Evolutionary conservation across 2,797 vertebrate genomes (phyloP).

Genomic region (Catharus ustulatus): DNA sequence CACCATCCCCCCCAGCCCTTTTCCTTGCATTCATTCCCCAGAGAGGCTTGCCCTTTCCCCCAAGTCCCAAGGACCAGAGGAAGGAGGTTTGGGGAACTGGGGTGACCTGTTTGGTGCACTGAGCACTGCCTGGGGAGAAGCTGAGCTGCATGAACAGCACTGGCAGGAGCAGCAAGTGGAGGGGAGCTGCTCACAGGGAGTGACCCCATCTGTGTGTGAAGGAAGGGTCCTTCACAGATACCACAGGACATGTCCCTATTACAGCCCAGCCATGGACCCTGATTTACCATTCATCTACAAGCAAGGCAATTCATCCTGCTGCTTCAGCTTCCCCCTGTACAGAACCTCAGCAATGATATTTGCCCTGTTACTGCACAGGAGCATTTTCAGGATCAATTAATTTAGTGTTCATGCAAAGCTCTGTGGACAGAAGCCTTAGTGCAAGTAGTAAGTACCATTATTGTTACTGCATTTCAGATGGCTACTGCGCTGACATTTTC

Average conservation of each 20-base stretch:
- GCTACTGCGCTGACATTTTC: conserved; percentile 4
- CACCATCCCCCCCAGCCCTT: accelerated
- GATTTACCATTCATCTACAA: not conserved
- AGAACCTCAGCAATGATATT: not conserved
- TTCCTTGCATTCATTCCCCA: not conserved
- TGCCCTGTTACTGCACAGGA: not conserved
- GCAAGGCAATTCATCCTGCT: not conserved
- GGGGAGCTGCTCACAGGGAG: not conserved
- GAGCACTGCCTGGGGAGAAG: accelerated
- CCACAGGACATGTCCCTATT: not conserved
- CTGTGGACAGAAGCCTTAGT: conserved; percentile 33
- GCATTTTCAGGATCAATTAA: conserved; percentile 50
- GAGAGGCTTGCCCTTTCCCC: not conserved
- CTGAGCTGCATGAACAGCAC: not conserved
- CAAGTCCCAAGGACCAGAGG: not conserved
- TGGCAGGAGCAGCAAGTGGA: accelerated
- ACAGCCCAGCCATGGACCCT: not conserved
- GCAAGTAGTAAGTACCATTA: conserved; percentile 41
- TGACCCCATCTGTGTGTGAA: accelerated
- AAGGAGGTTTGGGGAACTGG: not conserved
- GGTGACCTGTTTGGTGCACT: not conserved
- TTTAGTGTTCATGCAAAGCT: conserved; percentile 24
- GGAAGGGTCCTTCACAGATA: not conserved
- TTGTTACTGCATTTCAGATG: conserved; percentile 35
- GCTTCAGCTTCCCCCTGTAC: not conserved